Percentiles rank a stretch among this genome's conserved stretches.
These are phyloP conservation scores for Lepetodrilus schrolli DNA, from an alignment of 2,888 invertebrate species.

Conservation along the genomic window DNA sequence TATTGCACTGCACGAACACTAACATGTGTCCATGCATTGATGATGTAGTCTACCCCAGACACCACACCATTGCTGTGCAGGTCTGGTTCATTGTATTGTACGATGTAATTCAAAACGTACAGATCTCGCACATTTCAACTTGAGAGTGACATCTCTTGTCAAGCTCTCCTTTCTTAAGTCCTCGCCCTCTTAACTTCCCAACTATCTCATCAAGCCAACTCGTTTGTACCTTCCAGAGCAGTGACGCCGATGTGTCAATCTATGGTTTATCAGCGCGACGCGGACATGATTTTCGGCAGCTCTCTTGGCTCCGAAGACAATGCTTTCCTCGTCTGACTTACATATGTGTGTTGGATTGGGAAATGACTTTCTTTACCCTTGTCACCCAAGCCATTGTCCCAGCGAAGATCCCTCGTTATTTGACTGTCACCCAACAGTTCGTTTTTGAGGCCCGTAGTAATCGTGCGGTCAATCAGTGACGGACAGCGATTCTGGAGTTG, in stretches of 20 bases:
- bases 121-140: too few species aligned
- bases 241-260: neutral
- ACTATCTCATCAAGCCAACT: neutral
- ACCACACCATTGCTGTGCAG: too few species aligned
- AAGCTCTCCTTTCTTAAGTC: neutral
- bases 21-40: too few species aligned
- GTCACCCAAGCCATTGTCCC: slow-evolving; percentile 17
- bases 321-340: neutral
- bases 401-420: slow-evolving; percentile 4
- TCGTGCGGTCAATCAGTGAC: slow-evolving; percentile 18
- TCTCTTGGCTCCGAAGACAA: neutral
- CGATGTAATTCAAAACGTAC: too few species aligned
- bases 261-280: neutral
- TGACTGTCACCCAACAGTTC: slow-evolving; percentile 26
- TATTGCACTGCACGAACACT: too few species aligned
- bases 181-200: neutral
- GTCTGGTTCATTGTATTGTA: too few species aligned
- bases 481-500: slow-evolving; percentile 4
- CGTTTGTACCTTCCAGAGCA: neutral
- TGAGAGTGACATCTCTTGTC: too few species aligned
- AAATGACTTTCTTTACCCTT: slow-evolving; percentile 1
- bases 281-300: neutral
- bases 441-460: slow-evolving; percentile 18
- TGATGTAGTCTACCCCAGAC: too few species aligned
- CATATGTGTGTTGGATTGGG: neutral